Conservation (phyloP, 1,140 invertebrate species). For the Teleogryllus occipitalis region DNA sequence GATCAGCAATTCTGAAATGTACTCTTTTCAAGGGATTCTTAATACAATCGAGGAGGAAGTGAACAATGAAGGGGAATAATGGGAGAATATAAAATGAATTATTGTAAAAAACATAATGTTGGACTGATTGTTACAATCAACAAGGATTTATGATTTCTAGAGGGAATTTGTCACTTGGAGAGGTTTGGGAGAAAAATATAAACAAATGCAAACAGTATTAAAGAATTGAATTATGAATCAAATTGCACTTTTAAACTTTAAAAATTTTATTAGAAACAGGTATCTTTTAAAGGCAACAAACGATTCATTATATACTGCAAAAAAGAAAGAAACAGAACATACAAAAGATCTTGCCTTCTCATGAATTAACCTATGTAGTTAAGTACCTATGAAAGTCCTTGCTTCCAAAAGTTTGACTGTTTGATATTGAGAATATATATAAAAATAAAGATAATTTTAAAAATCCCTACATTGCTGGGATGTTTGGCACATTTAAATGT, state of each 20-base stretch:
- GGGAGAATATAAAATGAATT: no score
- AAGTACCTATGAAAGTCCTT: not conserved
- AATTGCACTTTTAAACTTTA: not conserved
- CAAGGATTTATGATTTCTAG: no score
- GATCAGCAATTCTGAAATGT: no score
- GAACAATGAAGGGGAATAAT: no score
- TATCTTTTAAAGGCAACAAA: not conserved
- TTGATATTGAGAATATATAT: not conserved
- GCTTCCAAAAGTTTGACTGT: not conserved
- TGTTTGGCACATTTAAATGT: not conserved
- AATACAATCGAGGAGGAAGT: no score
- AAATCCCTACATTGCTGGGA: not conserved
- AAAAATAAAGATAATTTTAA: not conserved
- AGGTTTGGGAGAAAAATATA: no score
- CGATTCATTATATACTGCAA: not conserved
- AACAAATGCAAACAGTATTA: no score
- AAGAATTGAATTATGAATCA: no score
- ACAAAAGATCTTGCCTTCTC: not conserved
- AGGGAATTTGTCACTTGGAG: no score
- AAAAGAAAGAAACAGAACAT: not conserved
- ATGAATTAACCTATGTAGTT: not conserved
- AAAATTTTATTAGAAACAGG: not conserved
- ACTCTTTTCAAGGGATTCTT: no score
- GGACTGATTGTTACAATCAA: no score
- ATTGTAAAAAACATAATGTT: no score